A percentile compares a stretch with the other conserved stretches of the same genome.
These are phyloP conservation scores for Pandion haliaetus DNA, from an alignment of 2,113 vertebrate species.

Conservation along the genomic window DNA sequence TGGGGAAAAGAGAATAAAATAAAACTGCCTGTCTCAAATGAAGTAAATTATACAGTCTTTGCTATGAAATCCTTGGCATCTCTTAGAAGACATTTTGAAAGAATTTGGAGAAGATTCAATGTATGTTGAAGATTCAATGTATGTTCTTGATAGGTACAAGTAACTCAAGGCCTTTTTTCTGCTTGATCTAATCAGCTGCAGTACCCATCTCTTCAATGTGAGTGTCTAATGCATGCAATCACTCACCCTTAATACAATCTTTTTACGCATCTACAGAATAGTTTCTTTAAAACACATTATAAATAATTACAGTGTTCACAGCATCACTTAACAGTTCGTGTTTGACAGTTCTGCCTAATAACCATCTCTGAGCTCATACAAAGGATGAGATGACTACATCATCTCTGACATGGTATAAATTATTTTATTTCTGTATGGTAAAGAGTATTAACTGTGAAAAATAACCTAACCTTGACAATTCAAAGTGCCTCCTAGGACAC, in stretches of 20 bases:
- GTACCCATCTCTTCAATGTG: not conserved
- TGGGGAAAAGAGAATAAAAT: no score
- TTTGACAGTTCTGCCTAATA: not conserved
- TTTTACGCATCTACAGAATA: not conserved
- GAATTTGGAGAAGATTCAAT: not conserved
- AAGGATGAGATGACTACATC: not conserved
- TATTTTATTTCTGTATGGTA: not conserved
- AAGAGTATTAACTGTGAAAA: not conserved
- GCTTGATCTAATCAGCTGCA: not conserved
- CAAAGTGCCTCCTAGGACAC: not conserved
- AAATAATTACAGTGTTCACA: not conserved
- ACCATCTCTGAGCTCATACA: not conserved
- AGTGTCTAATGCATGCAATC: not conserved
- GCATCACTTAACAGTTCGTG: not conserved
- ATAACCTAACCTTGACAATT: not conserved
- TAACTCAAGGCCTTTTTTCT: not conserved
- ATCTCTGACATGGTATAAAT: not conserved
- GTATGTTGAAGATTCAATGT: not conserved
- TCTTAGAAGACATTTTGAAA: not conserved
- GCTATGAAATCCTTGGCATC: not conserved
- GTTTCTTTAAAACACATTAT: not conserved
- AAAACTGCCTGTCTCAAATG: not conserved
- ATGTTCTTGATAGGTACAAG: not conserved
- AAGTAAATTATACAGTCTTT: not conserved
- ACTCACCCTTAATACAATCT: not conserved